These are phyloP conservation scores for Falcaria lacertinaria DNA, from an alignment of 2,888 invertebrate species.

Conservation along the genomic window DNA sequence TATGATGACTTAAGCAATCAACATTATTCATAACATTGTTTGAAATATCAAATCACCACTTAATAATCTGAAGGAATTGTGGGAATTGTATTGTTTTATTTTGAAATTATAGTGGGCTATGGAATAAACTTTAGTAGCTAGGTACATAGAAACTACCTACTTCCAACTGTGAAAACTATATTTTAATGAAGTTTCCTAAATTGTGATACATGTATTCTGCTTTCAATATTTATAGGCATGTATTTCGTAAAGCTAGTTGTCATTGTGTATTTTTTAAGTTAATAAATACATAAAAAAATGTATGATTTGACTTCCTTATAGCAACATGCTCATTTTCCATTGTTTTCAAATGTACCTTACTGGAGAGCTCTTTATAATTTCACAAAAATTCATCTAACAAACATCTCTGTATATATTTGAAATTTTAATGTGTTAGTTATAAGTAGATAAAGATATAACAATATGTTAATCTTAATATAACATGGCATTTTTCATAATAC, in stretches of 20 bases:
- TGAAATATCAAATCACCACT: not conserved
- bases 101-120: conserved; percentile 3
- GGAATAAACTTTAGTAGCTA: conserved; percentile 4
- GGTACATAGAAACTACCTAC: too few relatives aligned
- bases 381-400: conserved; percentile 18
- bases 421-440: conserved; percentile 57
- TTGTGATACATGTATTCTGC: not conserved
- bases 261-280: not conserved
- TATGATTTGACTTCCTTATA: not conserved
- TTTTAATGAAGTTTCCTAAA: not conserved
- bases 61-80: not conserved
- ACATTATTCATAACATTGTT: not conserved
- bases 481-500: conserved; percentile 31
- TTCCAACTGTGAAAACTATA: not conserved
- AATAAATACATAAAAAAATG: not conserved
- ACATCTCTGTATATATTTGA: conserved; percentile 71
- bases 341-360: too few relatives aligned
- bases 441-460: conserved; percentile 64
- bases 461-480: conserved; percentile 22
- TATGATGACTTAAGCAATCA: not conserved
- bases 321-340: too few relatives aligned
- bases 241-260: conserved; percentile 12
- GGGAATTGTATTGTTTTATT: not conserved
- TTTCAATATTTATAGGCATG: not conserved
- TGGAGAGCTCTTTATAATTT: too few relatives aligned